A percentile compares a stretch with the other conserved stretches of the same genome.
Conservation (phyloP, 1,140 invertebrate genomes). For the Macrocentrus cingulum region DNA sequence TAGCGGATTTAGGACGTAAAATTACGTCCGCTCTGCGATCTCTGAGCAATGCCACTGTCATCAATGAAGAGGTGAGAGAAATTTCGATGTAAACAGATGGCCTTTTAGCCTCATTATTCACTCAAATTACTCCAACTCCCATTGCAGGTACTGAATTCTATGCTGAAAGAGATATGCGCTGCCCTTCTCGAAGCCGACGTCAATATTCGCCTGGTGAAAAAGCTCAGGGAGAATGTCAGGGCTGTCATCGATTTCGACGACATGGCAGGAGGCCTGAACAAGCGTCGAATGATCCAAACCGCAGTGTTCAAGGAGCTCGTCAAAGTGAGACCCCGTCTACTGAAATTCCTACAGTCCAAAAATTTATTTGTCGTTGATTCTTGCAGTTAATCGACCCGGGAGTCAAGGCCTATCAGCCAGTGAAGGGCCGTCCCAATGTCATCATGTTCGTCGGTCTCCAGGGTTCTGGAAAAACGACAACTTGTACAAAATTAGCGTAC, state of each 20-base stretch:
- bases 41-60: conserved; percentile 96
- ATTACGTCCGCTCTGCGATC: conserved; percentile 97
- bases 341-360: too few relatives aligned
- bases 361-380: conserved; percentile 36
- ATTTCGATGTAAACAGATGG: conserved; percentile 41
- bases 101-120: not conserved
- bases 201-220: conserved; percentile 95
- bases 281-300: conserved; percentile 97
- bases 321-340: too few relatives aligned
- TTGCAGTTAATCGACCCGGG: conserved; percentile 93
- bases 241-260: conserved; percentile 99
- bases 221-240: conserved; percentile 97
- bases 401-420: conserved; percentile 94
- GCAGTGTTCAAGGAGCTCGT: conserved; percentile 98
- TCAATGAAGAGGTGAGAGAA: conserved; percentile 90
- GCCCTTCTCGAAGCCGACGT: conserved; percentile 99
- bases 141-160: conserved; percentile 92
- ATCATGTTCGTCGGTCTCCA: conserved; percentile 99
- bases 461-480: conserved; percentile 99
- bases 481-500: conserved; percentile 99
- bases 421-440: conserved; percentile 93
- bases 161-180: conserved; percentile 98
- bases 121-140: too few relatives aligned
- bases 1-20: conserved; percentile 99
- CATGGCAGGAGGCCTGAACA: conserved; percentile 99